These are phyloP conservation scores for Pogonomyrmex californicus DNA, from an alignment of 1,140 invertebrate genomes.

Conservation along the genomic window DNA sequence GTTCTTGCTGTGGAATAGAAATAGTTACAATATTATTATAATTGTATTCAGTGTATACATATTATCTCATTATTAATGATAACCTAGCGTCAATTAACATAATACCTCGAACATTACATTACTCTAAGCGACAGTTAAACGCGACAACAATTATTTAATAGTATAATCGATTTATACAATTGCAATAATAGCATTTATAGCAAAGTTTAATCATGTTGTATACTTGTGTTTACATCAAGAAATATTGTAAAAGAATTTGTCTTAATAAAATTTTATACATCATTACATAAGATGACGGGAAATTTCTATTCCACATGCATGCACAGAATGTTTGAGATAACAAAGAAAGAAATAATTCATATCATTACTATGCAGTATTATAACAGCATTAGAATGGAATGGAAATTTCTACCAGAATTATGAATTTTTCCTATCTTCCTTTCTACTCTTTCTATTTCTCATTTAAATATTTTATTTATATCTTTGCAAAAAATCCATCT, in stretches of 20 bases:
- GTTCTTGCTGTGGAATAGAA: constrained; percentile 82
- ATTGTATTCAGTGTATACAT: constrained; percentile 7
- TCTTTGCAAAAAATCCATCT: neutral
- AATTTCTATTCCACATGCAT: constrained; percentile 86
- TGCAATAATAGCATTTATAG: constrained; percentile 10
- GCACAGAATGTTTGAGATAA: constrained; percentile 16
- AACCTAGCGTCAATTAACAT: neutral
- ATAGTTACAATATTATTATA: constrained; percentile 59
- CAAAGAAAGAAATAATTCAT: neutral
- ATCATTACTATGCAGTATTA: neutral
- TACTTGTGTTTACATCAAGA: constrained; percentile 13
- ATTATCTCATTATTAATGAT: neutral
- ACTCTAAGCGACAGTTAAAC: constrained; percentile 11
- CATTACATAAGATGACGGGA: constrained; percentile 71
- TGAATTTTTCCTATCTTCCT: constrained; percentile 72
- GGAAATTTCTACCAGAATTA: constrained; percentile 83
- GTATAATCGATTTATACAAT: constrained; percentile 19
- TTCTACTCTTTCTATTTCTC: constrained; percentile 57
- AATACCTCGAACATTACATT: neutral
- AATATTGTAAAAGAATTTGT: constrained; percentile 50
- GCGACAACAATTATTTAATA: constrained; percentile 36
- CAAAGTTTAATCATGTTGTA: constrained; percentile 15
- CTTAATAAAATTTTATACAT: constrained; percentile 79
- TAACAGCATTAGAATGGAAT: constrained; percentile 80
- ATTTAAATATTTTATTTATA: neutral